phyloP scores from a whole-genome alignment of 2,113 vertebrate genomes.

The Hoplias malabaricus region DNA sequence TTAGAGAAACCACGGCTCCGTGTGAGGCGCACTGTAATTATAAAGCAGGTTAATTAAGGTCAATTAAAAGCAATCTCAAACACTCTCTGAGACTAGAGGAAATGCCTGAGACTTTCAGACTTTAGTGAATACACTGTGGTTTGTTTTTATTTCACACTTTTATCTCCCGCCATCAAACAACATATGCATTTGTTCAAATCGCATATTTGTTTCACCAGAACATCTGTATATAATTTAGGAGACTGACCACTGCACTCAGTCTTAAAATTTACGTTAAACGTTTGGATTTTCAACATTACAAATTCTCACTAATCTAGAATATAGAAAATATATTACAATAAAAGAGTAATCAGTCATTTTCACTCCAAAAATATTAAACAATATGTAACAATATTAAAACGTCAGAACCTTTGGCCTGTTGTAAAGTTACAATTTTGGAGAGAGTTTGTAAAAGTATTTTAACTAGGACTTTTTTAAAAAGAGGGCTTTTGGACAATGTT shows the following conservation, averaged over 20 bases:
- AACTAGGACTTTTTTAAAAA: neutral
- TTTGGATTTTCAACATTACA: too few relatives aligned
- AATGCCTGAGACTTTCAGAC: slow-evolving; percentile 29
- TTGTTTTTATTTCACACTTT: slow-evolving; percentile 1
- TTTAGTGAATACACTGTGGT: slow-evolving; percentile 22
- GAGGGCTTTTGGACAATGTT: neutral
- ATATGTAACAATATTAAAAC: too few relatives aligned
- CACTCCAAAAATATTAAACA: too few relatives aligned
- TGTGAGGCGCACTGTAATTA: slow-evolving; percentile 19
- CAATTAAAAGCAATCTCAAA: slow-evolving; percentile 35
- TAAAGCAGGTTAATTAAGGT: slow-evolving; percentile 46
- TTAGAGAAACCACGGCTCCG: slow-evolving; percentile 29
- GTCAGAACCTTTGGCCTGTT: too few relatives aligned
- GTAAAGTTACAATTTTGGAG: too few relatives aligned
- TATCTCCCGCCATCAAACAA: neutral
- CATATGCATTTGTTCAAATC: neutral
- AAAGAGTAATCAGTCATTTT: too few relatives aligned
- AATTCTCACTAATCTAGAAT: too few relatives aligned
- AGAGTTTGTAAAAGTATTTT: neutral
- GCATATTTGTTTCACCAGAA: too few relatives aligned
- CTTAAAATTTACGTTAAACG: too few relatives aligned
- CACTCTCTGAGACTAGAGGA: slow-evolving; percentile 38
- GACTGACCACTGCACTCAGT: too few relatives aligned
- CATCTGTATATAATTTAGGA: too few relatives aligned
- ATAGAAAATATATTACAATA: too few relatives aligned